These are phyloP conservation scores for Hypselothyrea guttata DNA, from an alignment of 2,888 invertebrate genomes.

Conservation along the genomic window DNA sequence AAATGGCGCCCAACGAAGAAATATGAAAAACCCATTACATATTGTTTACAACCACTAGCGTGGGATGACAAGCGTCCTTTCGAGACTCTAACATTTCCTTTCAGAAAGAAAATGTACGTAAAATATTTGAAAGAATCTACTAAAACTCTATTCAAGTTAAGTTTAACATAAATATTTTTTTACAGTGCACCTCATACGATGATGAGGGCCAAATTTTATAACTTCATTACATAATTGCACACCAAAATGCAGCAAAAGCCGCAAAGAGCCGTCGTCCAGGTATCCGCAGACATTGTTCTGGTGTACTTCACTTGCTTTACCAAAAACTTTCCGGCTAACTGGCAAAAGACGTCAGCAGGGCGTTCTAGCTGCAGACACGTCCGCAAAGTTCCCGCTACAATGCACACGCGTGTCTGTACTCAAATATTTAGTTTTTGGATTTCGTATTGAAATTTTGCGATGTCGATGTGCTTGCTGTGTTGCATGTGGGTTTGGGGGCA, in stretches of 20 bases:
- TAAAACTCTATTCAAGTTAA: too few relatives aligned
- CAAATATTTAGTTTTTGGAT: slow-evolving; percentile 78
- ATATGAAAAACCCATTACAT: too few relatives aligned
- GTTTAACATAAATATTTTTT: too few relatives aligned
- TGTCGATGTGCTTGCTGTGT: slow-evolving; percentile 5
- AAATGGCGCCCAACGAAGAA: too few relatives aligned
- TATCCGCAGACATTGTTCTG: slow-evolving; percentile 1
- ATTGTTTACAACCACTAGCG: too few relatives aligned
- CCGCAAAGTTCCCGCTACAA: slow-evolving; percentile 21
- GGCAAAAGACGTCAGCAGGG: slow-evolving; percentile 62
- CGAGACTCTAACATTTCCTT: too few relatives aligned
- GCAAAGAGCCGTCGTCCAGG: slow-evolving; percentile 43
- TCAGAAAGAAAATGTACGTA: too few relatives aligned
- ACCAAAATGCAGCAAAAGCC: slow-evolving; percentile 62
- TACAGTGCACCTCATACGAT: slow-evolving; percentile 1
- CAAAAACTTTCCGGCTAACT: slow-evolving; percentile 61
- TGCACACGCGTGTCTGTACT: slow-evolving; percentile 39
- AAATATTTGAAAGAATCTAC: too few relatives aligned
- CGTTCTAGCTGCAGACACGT: slow-evolving; percentile 27
- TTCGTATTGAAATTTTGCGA: slow-evolving; percentile 60
- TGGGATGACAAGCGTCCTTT: too few relatives aligned
- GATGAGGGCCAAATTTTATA: slow-evolving; percentile 65
- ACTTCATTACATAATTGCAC: slow-evolving; percentile 79
- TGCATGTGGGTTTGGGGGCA: slow-evolving; percentile 40
- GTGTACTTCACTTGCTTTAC: slow-evolving; percentile 9